Evolutionary conservation across 2,888 invertebrate species (phyloP), one percentile per base, ranked within the genome.

Genomic region (Lathronympha strigana): DNA sequence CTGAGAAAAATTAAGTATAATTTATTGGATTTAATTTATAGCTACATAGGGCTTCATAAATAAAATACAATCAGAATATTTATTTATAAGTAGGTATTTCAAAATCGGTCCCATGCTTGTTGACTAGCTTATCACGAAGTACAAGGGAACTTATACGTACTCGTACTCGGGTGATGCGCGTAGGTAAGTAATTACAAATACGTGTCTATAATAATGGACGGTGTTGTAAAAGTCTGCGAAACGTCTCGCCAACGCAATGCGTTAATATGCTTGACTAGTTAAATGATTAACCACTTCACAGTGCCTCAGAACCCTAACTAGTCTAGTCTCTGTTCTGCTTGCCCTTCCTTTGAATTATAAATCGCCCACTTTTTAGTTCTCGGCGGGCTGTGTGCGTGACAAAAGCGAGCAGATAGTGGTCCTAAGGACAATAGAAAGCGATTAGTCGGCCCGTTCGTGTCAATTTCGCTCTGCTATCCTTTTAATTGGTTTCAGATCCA

Each of bases 371-470:
- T 87, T 84, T 86, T 88, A 87, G 88, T 87, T 83, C 72, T 70
- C 72, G 76, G 73, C 74, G 73, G 74, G 72, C 71, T 54, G 76
- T 72, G 69, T 74, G 72, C 74, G 76, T 76, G 79, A 85, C 88
- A 88, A 88, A 83, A 81, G 85, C 72, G 67, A 51, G 72, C 79
- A 81, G 82, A 90, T 90, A 90, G 90, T 90, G 88, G 76, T 71
- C 69, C 77, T 73, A 84, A 80, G 83, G 80, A 90, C 90, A 91
- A 90, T 88, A 81, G 85, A 77, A 85, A 84, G 73, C 84, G 83
- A 87, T 88, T 87, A 84, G 82, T 77, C 79, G 66, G 70, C 73
- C 72, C 78, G 76, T 71, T 77, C 73, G 72, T 76, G 73, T 77
- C 75, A 72, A 75, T 77, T 80, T 74, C 73, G 70, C 71, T 75